Conservation (phyloP, 2,797 vertebrate genomes). For the Pempheris klunzingeri region DNA sequence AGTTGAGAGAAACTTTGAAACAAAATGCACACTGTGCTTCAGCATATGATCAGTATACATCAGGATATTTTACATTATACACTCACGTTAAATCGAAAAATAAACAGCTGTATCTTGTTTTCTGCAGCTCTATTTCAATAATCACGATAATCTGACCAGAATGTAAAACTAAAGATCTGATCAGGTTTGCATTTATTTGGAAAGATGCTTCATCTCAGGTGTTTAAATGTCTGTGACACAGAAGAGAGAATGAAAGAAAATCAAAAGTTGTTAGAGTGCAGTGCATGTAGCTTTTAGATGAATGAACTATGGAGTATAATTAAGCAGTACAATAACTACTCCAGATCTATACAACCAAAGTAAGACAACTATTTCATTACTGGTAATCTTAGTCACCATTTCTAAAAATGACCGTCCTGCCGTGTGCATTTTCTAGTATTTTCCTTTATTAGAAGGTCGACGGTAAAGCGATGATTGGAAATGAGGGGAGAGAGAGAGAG, state of each 20-base stretch:
- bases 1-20: background rate
- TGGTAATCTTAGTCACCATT: background rate
- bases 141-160: background rate
- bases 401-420: background rate
- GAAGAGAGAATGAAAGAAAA: background rate
- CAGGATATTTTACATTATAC: background rate
- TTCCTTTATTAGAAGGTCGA: background rate
- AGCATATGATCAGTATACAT: background rate
- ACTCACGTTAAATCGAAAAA: background rate
- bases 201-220: background rate
- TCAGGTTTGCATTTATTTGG: background rate
- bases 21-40: background rate
- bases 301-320: background rate
- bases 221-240: background rate
- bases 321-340: background rate
- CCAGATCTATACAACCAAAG: background rate
- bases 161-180: background rate
- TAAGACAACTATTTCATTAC: background rate
- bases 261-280: too few relatives aligned
- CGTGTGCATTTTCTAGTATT: background rate
- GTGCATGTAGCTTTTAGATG: background rate
- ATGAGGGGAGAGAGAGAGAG: background rate
- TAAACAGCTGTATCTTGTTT: background rate
- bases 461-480: background rate
- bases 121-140: background rate